Evolutionary conservation across 1,140 invertebrate species (phyloP), one percentile per base, ranked within the genome.

Genomic region (Panagrolaimus sp.): DNA sequence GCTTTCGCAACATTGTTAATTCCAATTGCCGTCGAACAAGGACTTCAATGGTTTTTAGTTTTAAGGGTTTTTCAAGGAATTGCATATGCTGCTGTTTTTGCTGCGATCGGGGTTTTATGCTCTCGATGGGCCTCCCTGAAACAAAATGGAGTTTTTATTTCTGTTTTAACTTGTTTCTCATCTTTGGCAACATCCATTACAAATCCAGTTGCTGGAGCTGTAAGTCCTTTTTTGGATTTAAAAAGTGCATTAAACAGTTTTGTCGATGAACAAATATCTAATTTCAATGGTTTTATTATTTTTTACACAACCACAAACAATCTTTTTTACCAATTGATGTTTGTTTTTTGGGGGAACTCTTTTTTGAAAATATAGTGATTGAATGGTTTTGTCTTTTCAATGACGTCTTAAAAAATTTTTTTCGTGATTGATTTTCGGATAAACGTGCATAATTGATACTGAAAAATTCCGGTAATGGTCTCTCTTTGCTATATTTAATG

Each of bases 131-230:
- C 73, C 3, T 43, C 48, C 17, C 46, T 75, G n/a, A 72, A 76
- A 32, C 70, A 75, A 68, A 55, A 75, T 55, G 73, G 58, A 4
- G 14, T 76, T 43, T 75, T 75, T 48, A 46, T 75, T 38, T 75
- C 73, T n/a, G 58, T 75, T 48, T 28, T 74, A 43, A 77, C 73
- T 38, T 74, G 73, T 65, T 75, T 67, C 43, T 71, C 74, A 24
- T 70, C 73, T 4, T 26, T 74, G n/a, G 66, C 73, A 17, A 48
- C 69, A n/a, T 38, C 71, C 48, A 67, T 75, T 43, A 73, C 66
- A 10, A 75, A 72, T 38, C 70, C 65, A 15, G 17, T 75, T 28
- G 45, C 72, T 44, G 73, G 73, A 44, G 46, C 72, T 43, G 72
- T 71, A 26, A 38, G 65, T 67, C 1, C 5, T 58, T 24, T 58